Base-by-base conservation (phyloP, 2,797 vertebrate species). In the Galago senegalensis region DNA sequence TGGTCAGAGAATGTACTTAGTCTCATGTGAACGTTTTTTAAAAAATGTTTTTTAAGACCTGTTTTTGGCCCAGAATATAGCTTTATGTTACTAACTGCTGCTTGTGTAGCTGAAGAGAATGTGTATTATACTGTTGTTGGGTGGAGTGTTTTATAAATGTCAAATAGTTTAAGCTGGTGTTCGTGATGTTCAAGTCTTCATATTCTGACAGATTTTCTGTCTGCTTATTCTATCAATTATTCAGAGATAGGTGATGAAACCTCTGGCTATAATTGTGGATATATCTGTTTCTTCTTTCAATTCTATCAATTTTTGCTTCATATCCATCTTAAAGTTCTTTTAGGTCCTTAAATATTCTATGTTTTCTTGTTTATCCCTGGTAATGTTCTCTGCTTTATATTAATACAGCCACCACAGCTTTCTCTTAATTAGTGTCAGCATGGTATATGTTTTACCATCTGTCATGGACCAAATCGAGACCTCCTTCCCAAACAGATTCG, bases 351-450 rank as follows among this genome's bases (percentile, higher is more conserved):
- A 87, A 49, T n/a, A 43, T 20, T 29, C 3, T 40, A 56, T 63
- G 61, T 81, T 96, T n/a, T 70, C 23, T 87, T 89, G 29, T 86
- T 76, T 90, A 49, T 76, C 27, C 1, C 76, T 87, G 43, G 31
- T 84, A 82, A 49, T 61, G 4, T 20, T 69, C 49, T 65, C 17
- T 77, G 20, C 43, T 87, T 72, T 14, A 18, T 83, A 46, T 75
- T 72, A 70, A 29, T 58, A 3, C 79, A 65, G 27, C 65, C 23
- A 58, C 63, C 43, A 77, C n/a, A 77, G 20, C 27, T 65, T 84
- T 81, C 53, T 79, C 53, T 82, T 92, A 79, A 79, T 34, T 58
- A n/a, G n/a, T 63, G 72, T 61, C 58, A 61, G 27, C 61, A 72
- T 79, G 14, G 3, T 65, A 12, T 58, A 34, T 70, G 21, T 84